Evolutionary conservation across 2,888 invertebrate genomes (phyloP), one percentile per base, ranked within the genome.

Genomic region (Heliothis peltigera): DNA sequence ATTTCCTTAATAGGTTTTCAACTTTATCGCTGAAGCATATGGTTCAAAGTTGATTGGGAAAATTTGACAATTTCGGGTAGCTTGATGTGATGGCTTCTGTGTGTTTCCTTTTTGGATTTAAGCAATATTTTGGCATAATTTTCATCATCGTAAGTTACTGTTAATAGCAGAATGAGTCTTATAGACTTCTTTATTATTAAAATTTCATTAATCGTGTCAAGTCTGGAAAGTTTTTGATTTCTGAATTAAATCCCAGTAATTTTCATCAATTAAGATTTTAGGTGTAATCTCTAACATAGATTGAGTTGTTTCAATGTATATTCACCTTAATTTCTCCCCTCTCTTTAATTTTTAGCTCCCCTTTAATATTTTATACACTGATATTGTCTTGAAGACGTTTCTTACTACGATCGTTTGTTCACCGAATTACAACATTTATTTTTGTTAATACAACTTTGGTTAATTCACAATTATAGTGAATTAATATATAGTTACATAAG

Each of bases 351-450:
- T 17, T 59, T 42, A 1, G 2, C 39, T 49, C 48, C 42, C 22
- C 44, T 73, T 59, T 49, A 2, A 47, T 48, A n/a, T 49, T 18
- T 47, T 74, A 70, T 15, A 32, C 2, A 32, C 51, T 68, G 75
- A 68, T 70, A 74, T 74, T 68, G 69, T 70, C 74, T 73, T 53
- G 22, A 39, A 70, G 69, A 70, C 74, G 18, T 39, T 25, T 2
- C 43, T 47, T 42, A 0, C 19, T 7, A 44, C 10, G 19, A n/a
- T 19, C 19, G 4, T 19, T 6, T 12, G 4, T 21, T 12, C 44
- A 4, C 19, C 10, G 21, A 21, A 46, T 15, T 22, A 46, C n/a
- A n/a, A n/a, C n/a, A n/a, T n/a, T n/a, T n/a, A n/a, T n/a, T n/a
- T n/a, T n/a, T n/a, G n/a, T n/a, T n/a, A n/a, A n/a, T n/a, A n/a